Conservation (phyloP, 1,140 invertebrate species). For the Lucilia sericata region DNA sequence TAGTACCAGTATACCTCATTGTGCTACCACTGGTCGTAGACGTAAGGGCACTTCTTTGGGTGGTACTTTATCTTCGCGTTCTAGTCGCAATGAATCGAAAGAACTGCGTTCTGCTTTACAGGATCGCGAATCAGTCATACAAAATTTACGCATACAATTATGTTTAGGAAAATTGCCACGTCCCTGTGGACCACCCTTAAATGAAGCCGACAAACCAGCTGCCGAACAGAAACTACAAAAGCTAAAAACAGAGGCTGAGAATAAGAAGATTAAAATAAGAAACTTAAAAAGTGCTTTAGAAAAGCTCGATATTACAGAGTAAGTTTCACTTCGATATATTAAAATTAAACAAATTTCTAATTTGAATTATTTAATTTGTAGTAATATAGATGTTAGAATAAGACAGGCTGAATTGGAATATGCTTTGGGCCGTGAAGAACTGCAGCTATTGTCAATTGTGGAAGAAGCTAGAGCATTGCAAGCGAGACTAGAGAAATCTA, state of each 20-base stretch:
- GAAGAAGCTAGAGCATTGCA: conserved; percentile 86
- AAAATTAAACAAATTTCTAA: conserved; percentile 63
- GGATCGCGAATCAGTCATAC: conserved; percentile 86
- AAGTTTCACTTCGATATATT: conserved; percentile 28
- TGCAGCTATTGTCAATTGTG: conserved; percentile 84
- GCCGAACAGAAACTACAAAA: conserved; percentile 76
- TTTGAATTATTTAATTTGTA: conserved; percentile 65
- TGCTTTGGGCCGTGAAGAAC: conserved; percentile 86
- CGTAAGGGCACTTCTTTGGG: conserved; percentile 69
- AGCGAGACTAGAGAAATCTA: conserved; percentile 77
- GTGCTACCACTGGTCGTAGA: conserved; percentile 71
- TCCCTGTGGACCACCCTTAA: conserved; percentile 65
- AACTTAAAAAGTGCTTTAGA: conserved; percentile 81
- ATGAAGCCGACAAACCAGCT: conserved; percentile 62
- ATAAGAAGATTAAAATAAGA: conserved; percentile 80
- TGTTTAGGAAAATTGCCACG: conserved; percentile 66
- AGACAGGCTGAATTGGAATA: conserved; percentile 91
- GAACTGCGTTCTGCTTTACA: conserved; percentile 77
- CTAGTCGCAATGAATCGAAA: conserved; percentile 72
- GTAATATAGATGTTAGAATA: conserved; percentile 90
- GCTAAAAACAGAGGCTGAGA: conserved; percentile 77
- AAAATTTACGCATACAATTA: conserved; percentile 72
- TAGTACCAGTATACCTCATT: conserved; percentile 55
- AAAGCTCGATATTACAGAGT: conserved; percentile 82
- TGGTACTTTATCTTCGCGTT: conserved; percentile 60